These are phyloP conservation scores for Phrynocephalus forsythii DNA, from an alignment of 2,797 vertebrate species.

Conservation along the genomic window DNA sequence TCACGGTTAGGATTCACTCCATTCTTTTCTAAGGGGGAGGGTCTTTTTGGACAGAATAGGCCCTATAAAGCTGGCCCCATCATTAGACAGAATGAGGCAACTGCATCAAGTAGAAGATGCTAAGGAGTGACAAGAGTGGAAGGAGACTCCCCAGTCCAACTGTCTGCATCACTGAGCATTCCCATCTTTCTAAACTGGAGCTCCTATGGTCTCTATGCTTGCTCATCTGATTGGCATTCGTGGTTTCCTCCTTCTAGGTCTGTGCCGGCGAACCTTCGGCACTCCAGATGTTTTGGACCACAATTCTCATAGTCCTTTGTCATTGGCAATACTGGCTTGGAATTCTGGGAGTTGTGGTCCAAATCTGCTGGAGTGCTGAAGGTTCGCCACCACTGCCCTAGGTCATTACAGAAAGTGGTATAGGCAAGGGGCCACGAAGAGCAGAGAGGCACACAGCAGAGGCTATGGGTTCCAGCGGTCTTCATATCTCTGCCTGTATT, in stretches of 20 bases:
- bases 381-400: too few species aligned
- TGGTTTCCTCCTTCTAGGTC: background rate
- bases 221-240: background rate
- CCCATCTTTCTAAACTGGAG: background rate
- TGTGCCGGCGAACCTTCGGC: too few species aligned
- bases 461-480: background rate
- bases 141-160: background rate
- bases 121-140: background rate
- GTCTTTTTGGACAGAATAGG: background rate
- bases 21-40: background rate
- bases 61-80: background rate
- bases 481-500: background rate
- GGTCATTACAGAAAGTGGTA: background rate
- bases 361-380: too few species aligned
- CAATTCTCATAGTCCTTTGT: too few species aligned
- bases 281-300: too few species aligned
- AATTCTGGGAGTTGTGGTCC: too few species aligned
- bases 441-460: background rate
- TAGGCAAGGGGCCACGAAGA: background rate
- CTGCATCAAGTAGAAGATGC: background rate
- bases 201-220: background rate
- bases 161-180: background rate
- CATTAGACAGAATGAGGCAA: background rate
- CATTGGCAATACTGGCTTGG: too few species aligned
- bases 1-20: conserved; percentile 3